Percentiles rank a stretch among this genome's conserved stretches.
Conservation (phyloP, 2,888 invertebrate species). For the Amblyjoppa fuscipennis region DNA sequence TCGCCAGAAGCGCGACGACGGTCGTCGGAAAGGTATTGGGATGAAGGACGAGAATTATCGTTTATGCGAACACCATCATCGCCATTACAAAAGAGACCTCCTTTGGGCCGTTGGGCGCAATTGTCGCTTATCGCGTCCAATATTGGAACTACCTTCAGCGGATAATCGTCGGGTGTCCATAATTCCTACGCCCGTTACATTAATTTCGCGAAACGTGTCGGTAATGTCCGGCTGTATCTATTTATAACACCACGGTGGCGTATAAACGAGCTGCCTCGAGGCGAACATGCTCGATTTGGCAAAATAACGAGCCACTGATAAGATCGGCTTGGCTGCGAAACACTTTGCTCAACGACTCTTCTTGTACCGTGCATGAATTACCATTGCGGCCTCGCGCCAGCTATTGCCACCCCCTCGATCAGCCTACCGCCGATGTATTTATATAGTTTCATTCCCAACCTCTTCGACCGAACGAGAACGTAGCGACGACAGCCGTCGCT, state of each 20-base stretch:
- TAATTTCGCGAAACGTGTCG: constrained; percentile 30
- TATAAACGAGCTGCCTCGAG: neutral
- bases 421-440: neutral
- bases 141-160: neutral
- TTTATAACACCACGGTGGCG: neutral
- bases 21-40: neutral
- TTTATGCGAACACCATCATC: neutral
- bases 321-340: constrained; percentile 9
- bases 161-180: constrained; percentile 15
- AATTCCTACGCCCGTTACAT: constrained; percentile 33
- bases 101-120: neutral
- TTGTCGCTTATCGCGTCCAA: constrained; percentile 11
- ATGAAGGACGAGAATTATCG: constrained; percentile 14
- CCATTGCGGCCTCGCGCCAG: neutral
- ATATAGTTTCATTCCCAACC: constrained; percentile 28
- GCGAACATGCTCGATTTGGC: constrained; percentile 25
- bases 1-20: neutral
- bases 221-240: constrained; percentile 6
- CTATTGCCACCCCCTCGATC: neutral
- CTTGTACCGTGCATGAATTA: neutral
- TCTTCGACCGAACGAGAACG: constrained; percentile 7
- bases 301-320: constrained; percentile 56
- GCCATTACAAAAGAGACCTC: constrained; percentile 5
- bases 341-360: constrained; percentile 22
- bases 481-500: neutral